phyloP scores from a whole-genome alignment of 1,140 invertebrate species.

The Pseudomyrmex concolor region DNA sequence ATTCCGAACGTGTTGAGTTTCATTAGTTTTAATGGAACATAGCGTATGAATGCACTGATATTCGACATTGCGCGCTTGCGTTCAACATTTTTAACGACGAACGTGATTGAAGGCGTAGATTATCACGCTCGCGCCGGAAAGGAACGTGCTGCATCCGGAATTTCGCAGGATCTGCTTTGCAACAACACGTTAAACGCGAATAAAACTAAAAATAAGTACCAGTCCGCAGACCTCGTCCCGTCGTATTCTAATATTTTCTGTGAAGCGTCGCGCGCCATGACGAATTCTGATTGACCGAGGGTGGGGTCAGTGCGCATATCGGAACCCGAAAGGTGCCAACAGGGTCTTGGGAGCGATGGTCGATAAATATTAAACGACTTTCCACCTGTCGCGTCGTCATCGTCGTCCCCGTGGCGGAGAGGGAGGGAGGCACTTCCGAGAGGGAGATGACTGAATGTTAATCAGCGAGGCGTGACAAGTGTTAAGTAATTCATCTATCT shows the following conservation, averaged over 20 bases:
- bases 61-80: not conserved
- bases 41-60: no score
- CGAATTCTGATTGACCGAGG: slow-evolving; percentile 74
- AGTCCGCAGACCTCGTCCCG: slow-evolving; percentile 57
- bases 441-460: slow-evolving; percentile 82
- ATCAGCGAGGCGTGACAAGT: slow-evolving; percentile 82
- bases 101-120: slow-evolving; percentile 75
- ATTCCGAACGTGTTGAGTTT: slow-evolving; percentile 36
- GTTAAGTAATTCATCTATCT: slow-evolving; percentile 79
- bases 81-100: slow-evolving; percentile 43
- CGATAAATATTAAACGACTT: slow-evolving; percentile 83
- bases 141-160: slow-evolving; percentile 79
- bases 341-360: slow-evolving; percentile 72
- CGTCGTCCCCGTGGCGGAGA: not conserved
- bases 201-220: slow-evolving; percentile 67
- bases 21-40: slow-evolving; percentile 23
- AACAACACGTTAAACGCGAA: slow-evolving; percentile 7
- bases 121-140: slow-evolving; percentile 70
- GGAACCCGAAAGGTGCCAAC: slow-evolving; percentile 74
- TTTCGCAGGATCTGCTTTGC: slow-evolving; percentile 71
- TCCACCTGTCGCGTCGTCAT: slow-evolving; percentile 71
- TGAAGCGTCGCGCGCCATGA: slow-evolving; percentile 76
- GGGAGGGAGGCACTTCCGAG: slow-evolving; percentile 56
- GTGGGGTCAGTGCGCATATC: slow-evolving; percentile 38
- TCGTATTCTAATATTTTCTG: slow-evolving; percentile 83